phyloP scores from a whole-genome alignment of 2,888 invertebrate genomes.

The Pheosia tremula region DNA sequence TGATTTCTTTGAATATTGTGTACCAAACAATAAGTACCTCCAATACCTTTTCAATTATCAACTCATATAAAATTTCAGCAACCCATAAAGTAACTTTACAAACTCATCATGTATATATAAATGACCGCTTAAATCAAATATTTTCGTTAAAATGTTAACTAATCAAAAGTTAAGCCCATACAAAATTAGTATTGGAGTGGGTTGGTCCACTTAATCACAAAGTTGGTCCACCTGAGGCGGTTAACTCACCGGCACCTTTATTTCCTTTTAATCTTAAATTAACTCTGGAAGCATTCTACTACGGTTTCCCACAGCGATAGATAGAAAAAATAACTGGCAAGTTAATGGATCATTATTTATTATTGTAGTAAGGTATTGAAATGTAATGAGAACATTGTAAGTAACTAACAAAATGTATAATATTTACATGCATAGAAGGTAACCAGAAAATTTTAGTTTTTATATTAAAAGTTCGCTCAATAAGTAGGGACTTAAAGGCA shows the following conservation, averaged over 20 bases:
- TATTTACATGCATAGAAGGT: conserved; percentile 18
- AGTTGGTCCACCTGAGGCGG: conserved; percentile 46
- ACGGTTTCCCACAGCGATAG: conserved; percentile 9
- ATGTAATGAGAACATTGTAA: too few species aligned
- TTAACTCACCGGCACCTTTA: conserved; percentile 47
- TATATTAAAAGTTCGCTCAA: conserved; percentile 39
- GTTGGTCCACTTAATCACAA: conserved; percentile 43
- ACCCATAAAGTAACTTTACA: conserved; percentile 11
- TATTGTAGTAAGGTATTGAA: too few species aligned
- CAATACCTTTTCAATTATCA: neutral
- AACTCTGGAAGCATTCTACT: conserved; percentile 46
- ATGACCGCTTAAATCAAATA: conserved; percentile 30
- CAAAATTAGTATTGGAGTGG: conserved; percentile 33
- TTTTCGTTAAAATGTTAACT: conserved; percentile 33
- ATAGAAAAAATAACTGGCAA: neutral
- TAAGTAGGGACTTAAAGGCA: conserved; percentile 31
- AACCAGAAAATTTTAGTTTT: conserved; percentile 34
- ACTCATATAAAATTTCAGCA: conserved; percentile 17
- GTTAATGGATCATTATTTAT: too few species aligned
- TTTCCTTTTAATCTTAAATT: conserved; percentile 59
- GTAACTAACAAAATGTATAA: neutral
- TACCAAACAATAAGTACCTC: too few species aligned
- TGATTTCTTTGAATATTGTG: too few species aligned
- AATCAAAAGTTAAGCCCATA: conserved; percentile 36
- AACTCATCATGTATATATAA: conserved; percentile 15